Evolutionary conservation across 1,140 invertebrate genomes (phyloP).

Genomic region (Atta texana): DNA sequence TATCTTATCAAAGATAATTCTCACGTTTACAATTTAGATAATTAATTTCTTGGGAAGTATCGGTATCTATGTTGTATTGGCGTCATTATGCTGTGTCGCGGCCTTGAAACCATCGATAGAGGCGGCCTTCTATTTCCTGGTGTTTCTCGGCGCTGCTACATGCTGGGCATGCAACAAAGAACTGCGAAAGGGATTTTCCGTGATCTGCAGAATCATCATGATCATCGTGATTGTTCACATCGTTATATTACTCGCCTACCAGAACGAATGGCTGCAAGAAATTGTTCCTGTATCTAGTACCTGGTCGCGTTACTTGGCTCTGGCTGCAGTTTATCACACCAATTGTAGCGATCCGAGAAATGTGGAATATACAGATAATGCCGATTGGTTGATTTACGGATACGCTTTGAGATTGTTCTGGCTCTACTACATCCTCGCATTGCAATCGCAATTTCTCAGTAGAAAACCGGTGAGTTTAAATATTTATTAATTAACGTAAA

Average conservation of each 20-base stretch:
- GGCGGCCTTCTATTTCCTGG: slow-evolving; percentile 94
- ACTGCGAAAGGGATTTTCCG: slow-evolving; percentile 90
- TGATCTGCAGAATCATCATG: slow-evolving; percentile 91
- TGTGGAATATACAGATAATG: slow-evolving; percentile 87
- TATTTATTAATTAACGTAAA: neutral
- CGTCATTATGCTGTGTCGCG: slow-evolving; percentile 92
- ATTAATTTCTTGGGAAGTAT: slow-evolving; percentile 82
- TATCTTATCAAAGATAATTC: slow-evolving; percentile 13
- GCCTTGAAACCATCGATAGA: slow-evolving; percentile 92
- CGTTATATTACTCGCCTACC: slow-evolving; percentile 92
- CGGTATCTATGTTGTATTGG: slow-evolving; percentile 91
- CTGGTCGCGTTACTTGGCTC: slow-evolving; percentile 90
- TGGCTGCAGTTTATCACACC: slow-evolving; percentile 88
- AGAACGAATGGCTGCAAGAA: slow-evolving; percentile 94
- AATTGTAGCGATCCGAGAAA: slow-evolving; percentile 89
- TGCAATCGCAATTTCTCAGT: slow-evolving; percentile 90
- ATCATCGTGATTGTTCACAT: slow-evolving; percentile 92
- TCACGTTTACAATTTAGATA: slow-evolving; percentile 80
- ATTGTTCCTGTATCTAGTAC: slow-evolving; percentile 89
- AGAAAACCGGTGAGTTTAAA: slow-evolving; percentile 89
- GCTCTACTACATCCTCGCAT: slow-evolving; percentile 91
- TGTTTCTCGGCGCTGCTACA: slow-evolving; percentile 94
- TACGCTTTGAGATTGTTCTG: slow-evolving; percentile 92
- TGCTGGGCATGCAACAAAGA: slow-evolving; percentile 95
- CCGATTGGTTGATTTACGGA: slow-evolving; percentile 91